These are phyloP conservation scores for Phoeniculus purpureus DNA, from an alignment of 2,797 vertebrate species.

Conservation along the genomic window DNA sequence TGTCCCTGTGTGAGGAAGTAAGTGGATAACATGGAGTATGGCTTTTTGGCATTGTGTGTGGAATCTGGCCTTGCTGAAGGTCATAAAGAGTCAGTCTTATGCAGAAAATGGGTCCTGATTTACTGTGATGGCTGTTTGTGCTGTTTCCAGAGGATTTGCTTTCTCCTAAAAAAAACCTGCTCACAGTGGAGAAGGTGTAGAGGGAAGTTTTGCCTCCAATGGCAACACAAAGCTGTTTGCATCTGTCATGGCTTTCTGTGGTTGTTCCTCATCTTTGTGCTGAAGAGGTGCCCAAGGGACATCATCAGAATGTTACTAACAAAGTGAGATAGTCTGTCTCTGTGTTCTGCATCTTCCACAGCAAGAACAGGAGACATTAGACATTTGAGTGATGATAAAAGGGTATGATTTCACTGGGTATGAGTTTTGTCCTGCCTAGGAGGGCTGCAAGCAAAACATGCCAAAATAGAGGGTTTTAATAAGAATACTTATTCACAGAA, in stretches of 20 bases:
- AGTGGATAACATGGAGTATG: not conserved
- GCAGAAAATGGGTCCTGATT: not conserved
- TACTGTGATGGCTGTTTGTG: not conserved
- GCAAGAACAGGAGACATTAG: not conserved
- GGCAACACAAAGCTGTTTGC: not conserved
- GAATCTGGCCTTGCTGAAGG: not conserved
- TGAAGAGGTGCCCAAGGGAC: not conserved
- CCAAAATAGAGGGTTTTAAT: not conserved
- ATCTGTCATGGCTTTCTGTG: not conserved
- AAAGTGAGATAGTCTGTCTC: accelerated
- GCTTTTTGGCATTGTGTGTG: not conserved
- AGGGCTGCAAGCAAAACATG: not conserved
- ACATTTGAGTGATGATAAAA: not conserved
- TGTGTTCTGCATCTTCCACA: not conserved
- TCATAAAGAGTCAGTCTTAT: not conserved
- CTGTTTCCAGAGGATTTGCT: not conserved
- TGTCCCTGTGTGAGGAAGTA: not conserved
- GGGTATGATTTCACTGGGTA: not conserved
- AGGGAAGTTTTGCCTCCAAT: not conserved
- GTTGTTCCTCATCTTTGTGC: accelerated
- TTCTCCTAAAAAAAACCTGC: not conserved
- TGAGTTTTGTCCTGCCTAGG: not conserved
- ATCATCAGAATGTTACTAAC: not conserved
- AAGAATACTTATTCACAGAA: not conserved
- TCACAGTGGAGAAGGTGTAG: not conserved